phyloP scores from a whole-genome alignment of 2,888 invertebrate genomes.

The Sarcophaga variegata region DNA sequence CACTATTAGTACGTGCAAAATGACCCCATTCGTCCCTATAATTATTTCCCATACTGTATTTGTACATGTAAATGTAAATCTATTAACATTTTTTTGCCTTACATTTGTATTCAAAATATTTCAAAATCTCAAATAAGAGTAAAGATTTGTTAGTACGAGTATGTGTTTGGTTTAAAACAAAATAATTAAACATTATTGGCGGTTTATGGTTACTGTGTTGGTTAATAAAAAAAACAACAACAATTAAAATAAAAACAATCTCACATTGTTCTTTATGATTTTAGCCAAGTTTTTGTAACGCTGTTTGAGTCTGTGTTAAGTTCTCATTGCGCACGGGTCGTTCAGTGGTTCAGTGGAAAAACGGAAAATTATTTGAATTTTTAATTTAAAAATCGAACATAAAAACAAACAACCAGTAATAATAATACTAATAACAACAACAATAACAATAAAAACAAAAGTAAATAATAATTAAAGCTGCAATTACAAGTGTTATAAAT shows the following conservation, averaged over 20 bases:
- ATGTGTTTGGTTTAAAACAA: too few species aligned
- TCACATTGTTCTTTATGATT: conserved; percentile 53
- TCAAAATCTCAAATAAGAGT: too few species aligned
- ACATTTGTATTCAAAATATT: too few species aligned
- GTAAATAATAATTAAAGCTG: conserved; percentile 28
- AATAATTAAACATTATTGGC: too few species aligned
- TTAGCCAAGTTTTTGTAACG: conserved; percentile 74
- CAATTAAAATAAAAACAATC: not conserved
- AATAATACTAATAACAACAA: conserved; percentile 14
- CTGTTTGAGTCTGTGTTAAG: conserved; percentile 75
- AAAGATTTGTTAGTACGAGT: too few species aligned
- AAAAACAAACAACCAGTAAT: conserved; percentile 18
- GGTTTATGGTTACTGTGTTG: too few species aligned
- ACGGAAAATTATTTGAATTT: conserved; percentile 32
- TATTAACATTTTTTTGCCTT: too few species aligned
- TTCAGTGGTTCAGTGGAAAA: not conserved
- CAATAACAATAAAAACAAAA: conserved; percentile 3
- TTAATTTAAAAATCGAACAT: conserved; percentile 24
- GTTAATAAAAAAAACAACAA: too few species aligned
- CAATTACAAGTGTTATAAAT: conserved; percentile 23
- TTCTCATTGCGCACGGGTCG: conserved; percentile 76
- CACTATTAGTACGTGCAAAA: too few species aligned
- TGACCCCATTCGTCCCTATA: too few species aligned
- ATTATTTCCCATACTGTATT: too few species aligned
- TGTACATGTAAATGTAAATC: too few species aligned